Base-by-base conservation (phyloP, 2,888 invertebrate species). In the Drosophila niveifrons region DNA sequence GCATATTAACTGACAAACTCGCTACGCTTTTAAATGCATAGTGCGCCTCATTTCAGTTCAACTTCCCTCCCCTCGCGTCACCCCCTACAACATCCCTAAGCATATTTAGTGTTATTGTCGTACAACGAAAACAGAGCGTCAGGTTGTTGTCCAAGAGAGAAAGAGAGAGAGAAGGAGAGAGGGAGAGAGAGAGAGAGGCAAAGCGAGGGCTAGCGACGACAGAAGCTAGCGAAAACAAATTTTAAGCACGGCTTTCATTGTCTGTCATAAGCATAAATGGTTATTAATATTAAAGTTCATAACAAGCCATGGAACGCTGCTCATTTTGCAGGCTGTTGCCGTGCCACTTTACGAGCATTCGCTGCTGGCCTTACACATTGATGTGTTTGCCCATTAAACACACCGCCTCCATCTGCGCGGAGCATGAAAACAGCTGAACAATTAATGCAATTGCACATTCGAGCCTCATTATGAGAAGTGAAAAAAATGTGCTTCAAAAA, bases 181-280 rank as follows among this genome's bases (percentile, higher is more conserved):
- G 13, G 6, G 4, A 11, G 18, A 10, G 39, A 34, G 15, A 6
- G 23, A 23, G 23, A 23, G 50, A 7, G 28, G 4, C 4, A 17
- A 13, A 39, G 34, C 1, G 50, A 18, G 13, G 23, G 11, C 8
- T 17, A n/a, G 36, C n/a, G 36, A 36, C 6, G 17, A 34, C 56
- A 15, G 11, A 43, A 39, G 56, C 31, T 41, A 55, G 36, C 53
- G 44, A 64, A 23, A 58, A 43, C 65, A 62, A 66, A 71, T 80
- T 71, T 66, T 66, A 65, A 63, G 64, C 69, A 80, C 52, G 53
- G 84, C 68, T 78, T 84, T 78, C 77, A 82, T 86, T 85, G 74
- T 88, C 80, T 82, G 80, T 86, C 80, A 88, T 88, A 82, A 82
- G 87, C 89, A 83, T 82, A 86, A 88, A 86, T 77, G 89, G 83